Evolutionary conservation across 1,140 invertebrate species (phyloP).

Genomic region (Paracyclopina nana): DNA sequence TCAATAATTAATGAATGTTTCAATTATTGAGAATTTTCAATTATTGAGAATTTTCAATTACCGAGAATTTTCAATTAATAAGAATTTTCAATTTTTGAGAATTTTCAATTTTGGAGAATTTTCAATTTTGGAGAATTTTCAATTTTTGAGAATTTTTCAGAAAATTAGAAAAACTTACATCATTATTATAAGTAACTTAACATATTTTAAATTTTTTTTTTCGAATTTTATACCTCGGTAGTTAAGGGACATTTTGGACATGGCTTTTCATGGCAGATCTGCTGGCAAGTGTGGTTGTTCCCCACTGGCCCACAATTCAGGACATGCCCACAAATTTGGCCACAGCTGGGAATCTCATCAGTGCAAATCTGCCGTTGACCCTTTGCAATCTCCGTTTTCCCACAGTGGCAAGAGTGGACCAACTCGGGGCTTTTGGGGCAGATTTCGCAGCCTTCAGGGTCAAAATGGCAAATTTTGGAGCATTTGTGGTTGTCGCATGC

Average conservation of each 20-base stretch:
- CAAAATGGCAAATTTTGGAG: constrained; percentile 20
- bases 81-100: too few relatives aligned
- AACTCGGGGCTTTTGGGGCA: constrained; percentile 41
- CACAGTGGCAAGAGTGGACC: constrained; percentile 63
- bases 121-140: too few relatives aligned
- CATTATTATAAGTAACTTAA: too few relatives aligned
- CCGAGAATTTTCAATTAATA: too few relatives aligned
- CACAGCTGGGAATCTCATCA: constrained; percentile 69
- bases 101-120: too few relatives aligned
- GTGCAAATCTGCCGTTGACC: constrained; percentile 39
- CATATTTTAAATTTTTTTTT: too few relatives aligned
- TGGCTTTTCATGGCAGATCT: constrained; percentile 51
- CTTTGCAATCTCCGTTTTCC: constrained; percentile 36
- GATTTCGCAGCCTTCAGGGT: constrained; percentile 24
- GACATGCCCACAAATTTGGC: constrained; percentile 49
- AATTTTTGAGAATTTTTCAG: too few relatives aligned
- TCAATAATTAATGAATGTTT: too few relatives aligned
- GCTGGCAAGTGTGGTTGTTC: constrained; percentile 47
- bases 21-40: too few relatives aligned
- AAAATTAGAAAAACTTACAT: too few relatives aligned
- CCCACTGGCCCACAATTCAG: constrained; percentile 57
- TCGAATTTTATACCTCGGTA: too few relatives aligned
- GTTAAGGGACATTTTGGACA: constrained; percentile 61
- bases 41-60: too few relatives aligned
- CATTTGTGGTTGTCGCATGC: constrained; percentile 22